A percentile compares a stretch with the other conserved stretches of the same genome.
These are phyloP conservation scores for Hedya salicella DNA, from an alignment of 2,888 invertebrate genomes.

Conservation along the genomic window DNA sequence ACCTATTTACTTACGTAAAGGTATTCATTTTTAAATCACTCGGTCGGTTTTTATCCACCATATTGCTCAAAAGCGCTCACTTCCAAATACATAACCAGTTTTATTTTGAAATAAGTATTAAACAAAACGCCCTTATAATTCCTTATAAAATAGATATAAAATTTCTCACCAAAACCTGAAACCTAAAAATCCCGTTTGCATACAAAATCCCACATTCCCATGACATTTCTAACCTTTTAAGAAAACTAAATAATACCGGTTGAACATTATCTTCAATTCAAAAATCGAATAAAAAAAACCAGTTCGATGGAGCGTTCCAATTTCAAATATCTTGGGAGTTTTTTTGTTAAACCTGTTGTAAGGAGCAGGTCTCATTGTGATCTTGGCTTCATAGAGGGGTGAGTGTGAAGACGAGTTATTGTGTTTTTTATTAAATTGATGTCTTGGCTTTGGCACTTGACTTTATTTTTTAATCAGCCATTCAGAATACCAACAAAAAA, in stretches of 20 bases:
- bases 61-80: neutral
- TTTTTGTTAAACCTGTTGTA: conserved; percentile 39
- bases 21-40: too few species aligned
- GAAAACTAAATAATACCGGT: conserved; percentile 28
- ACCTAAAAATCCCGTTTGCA: conserved; percentile 25
- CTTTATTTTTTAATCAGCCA: too few species aligned
- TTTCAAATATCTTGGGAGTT: conserved; percentile 49
- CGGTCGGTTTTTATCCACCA: neutral
- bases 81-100: neutral
- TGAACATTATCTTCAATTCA: conserved; percentile 36
- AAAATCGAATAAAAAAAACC: conserved; percentile 54
- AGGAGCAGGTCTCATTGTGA: conserved; percentile 36
- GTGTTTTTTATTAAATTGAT: conserved; percentile 6
- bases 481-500: too few species aligned
- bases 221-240: conserved; percentile 47
- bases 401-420: conserved; percentile 29
- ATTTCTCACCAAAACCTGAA: conserved; percentile 38
- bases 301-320: conserved; percentile 49
- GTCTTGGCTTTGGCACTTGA: neutral
- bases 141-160: neutral
- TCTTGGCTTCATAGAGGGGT: conserved; percentile 11
- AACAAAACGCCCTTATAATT: conserved; percentile 6
- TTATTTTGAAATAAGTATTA: neutral
- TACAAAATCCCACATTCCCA: conserved; percentile 43
- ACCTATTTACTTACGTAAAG: too few species aligned